Percentiles rank a stretch among this genome's conserved stretches.
Evolutionary conservation across 2,888 invertebrate genomes (phyloP).

Genomic region (Heliconius cydno): DNA sequence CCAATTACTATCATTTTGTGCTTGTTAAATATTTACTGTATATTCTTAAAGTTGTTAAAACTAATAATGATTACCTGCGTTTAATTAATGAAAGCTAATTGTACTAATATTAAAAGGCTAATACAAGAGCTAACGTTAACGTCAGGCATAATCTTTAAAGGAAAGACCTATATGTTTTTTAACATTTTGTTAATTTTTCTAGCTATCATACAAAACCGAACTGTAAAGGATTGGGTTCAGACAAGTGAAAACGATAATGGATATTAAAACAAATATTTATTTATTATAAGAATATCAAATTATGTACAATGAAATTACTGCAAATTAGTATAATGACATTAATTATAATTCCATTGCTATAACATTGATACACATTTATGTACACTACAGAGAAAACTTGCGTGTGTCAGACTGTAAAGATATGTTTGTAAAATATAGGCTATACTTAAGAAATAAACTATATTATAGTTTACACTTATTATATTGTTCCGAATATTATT

Average conservation of each 20-base stretch:
- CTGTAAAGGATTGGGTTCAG: slow-evolving; percentile 44
- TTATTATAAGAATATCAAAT: slow-evolving; percentile 81
- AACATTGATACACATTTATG: slow-evolving; percentile 76
- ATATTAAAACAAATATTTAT: slow-evolving; percentile 83
- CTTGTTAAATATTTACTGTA: neutral
- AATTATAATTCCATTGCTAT: slow-evolving; percentile 77
- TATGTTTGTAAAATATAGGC: slow-evolving; percentile 76
- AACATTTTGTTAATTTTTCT: slow-evolving; percentile 50
- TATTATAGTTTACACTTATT: slow-evolving; percentile 65
- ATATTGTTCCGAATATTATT: slow-evolving; percentile 79
- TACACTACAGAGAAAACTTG: slow-evolving; percentile 83
- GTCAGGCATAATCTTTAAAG: neutral
- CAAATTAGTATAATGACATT: slow-evolving; percentile 71
- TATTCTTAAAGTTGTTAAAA: neutral
- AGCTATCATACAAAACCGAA: slow-evolving; percentile 54
- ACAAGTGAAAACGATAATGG: slow-evolving; percentile 57
- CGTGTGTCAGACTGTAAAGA: slow-evolving; percentile 79
- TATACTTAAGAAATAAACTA: slow-evolving; percentile 79
- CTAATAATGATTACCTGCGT: neutral
- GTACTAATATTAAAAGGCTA: neutral
- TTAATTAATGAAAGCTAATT: neutral
- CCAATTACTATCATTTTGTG: neutral
- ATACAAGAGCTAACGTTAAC: neutral
- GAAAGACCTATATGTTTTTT: neutral
- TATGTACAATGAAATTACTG: slow-evolving; percentile 82